These are phyloP conservation scores for Colostygia pectinataria DNA, from an alignment of 2,888 invertebrate genomes.

Conservation along the genomic window DNA sequence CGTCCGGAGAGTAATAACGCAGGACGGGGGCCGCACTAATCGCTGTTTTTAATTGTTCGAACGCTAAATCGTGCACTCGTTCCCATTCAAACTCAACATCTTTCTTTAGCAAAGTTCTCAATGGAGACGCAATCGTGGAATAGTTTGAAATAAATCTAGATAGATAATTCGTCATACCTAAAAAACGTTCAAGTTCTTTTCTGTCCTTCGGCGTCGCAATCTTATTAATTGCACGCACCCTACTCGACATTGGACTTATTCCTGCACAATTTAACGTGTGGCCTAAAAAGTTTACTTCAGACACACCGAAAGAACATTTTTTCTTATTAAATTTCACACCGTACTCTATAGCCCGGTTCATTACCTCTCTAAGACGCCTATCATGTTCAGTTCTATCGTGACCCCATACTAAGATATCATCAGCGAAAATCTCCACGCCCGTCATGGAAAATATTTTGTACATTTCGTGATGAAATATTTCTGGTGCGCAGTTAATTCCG, in stretches of 20 bases:
- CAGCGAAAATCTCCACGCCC: neutral
- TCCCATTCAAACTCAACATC: neutral
- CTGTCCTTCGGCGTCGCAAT: no score
- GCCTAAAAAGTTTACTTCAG: neutral
- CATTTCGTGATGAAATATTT: slow-evolving; percentile 13
- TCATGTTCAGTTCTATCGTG: neutral
- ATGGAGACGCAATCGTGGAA: no score
- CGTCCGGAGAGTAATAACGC: slow-evolving; percentile 11
- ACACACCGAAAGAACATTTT: neutral
- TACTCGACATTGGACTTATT: no score
- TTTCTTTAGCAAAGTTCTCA: neutral
- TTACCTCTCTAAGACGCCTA: neutral
- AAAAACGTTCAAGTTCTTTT: no score
- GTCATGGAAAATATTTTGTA: no score
- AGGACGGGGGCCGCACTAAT: slow-evolving; percentile 14
- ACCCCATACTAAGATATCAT: slow-evolving; percentile 1
- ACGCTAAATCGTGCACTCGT: no score
- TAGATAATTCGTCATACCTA: neutral
- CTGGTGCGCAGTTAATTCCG: slow-evolving; percentile 8
- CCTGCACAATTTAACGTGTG: neutral
- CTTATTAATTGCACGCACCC: no score
- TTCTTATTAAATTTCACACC: neutral
- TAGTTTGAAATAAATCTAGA: no score
- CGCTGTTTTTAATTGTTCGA: neutral
- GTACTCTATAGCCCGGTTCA: neutral